Base-by-base conservation (phyloP, 2,797 vertebrate genomes). In the Ciconia nigra region DNA sequence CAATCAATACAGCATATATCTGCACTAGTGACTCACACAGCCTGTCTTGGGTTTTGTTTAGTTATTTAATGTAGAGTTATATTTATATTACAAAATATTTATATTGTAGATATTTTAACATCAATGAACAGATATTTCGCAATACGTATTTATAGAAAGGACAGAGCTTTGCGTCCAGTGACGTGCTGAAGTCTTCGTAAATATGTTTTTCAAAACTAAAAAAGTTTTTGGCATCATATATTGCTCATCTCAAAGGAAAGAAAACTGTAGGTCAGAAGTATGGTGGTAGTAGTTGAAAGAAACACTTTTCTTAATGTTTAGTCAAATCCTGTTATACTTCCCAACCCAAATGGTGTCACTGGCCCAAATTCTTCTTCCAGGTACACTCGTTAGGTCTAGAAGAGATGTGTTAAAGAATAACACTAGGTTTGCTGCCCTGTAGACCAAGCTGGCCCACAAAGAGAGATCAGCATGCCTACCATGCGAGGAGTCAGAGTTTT, bases 1-100 rank as follows among this genome's bases (percentile, higher is more conserved):
- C 80, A 79, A 96, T 93, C 94, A 84, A 96, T 96, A 87, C 74
- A 57, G 83, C 63, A 39, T 57, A 37, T 55, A 76, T 86, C 91
- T 78, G 83, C 66, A 31, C 82, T 14, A 33, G 61, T 94, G 94
- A 94, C 88, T 96, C 94, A 93, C 62, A 13, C 57, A 70, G 55
- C 67, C 74, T 94, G 87, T 61, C 83, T 37, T 7, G 26, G 41
- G 49, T 37, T 76, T 74, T 90, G 52, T 67, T 87, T 79, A 77
- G 55, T 77, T 90, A 44, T 72, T 93, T 82, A 58, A 65, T 5
- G 13, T 11, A 35, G 28, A 35, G 4, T 42, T 79, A 11, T 67
- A 76, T 83, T 72, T 90, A 47, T 61, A 35, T 85, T 47, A 59
- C 33, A 51, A 80, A 90, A 87, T 89, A 89, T 83, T 94, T 95